Evolutionary conservation across 1,140 invertebrate species (phyloP).

Genomic region (Drosophila aff.): DNA sequence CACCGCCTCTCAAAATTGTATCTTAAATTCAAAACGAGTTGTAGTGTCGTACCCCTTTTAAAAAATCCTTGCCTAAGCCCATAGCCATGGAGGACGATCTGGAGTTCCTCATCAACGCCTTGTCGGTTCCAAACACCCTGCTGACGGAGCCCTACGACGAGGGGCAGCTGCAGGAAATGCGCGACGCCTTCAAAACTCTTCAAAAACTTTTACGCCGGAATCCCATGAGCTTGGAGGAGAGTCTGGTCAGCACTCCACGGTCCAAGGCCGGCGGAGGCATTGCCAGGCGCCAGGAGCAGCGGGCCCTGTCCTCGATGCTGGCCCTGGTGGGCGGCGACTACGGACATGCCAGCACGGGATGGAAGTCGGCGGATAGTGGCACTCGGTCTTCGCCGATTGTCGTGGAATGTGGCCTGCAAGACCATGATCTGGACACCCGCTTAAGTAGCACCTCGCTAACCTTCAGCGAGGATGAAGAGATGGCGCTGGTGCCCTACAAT

Average conservation of each 20-base stretch:
- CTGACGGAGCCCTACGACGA: constrained; percentile 36
- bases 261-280: constrained; percentile 56
- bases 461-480: not conserved
- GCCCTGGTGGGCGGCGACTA: constrained; percentile 3
- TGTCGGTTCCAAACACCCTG: constrained; percentile 46
- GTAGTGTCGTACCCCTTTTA: not conserved
- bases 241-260: constrained; percentile 9
- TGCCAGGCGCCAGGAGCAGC: not conserved
- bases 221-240: not conserved
- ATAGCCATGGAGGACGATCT: constrained; percentile 58
- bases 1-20: constrained; percentile 6
- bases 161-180: constrained; percentile 52
- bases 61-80: not conserved
- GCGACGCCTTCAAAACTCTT: constrained; percentile 50
- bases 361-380: constrained; percentile 27
- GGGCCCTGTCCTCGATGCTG: constrained; percentile 12
- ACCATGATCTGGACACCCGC: not conserved
- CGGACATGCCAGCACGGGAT: not conserved
- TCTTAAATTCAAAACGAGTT: not conserved
- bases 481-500: constrained; percentile 45
- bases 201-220: constrained; percentile 34
- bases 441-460: not conserved
- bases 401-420: constrained; percentile 16
- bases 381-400: constrained; percentile 14
- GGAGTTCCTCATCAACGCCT: constrained; percentile 59